phyloP scores from a whole-genome alignment of 1,140 invertebrate genomes.

The Dendroctonus ponderosae region DNA sequence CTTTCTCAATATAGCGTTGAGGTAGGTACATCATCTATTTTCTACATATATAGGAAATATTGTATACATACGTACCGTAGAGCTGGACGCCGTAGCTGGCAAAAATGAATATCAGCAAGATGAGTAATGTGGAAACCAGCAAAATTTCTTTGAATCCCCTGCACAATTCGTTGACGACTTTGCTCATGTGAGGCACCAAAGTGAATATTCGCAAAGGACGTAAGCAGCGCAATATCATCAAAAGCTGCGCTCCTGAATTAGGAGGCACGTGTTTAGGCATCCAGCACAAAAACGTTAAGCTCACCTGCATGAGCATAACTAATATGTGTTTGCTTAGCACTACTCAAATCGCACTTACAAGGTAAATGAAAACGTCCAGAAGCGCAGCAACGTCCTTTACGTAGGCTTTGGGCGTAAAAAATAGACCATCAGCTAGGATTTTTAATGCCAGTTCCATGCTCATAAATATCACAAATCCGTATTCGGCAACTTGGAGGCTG shows the following conservation, averaged over 20 bases:
- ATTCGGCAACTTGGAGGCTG: constrained; percentile 91
- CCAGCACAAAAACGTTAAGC: constrained; percentile 92
- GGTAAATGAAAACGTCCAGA: constrained; percentile 96
- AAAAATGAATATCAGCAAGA: constrained; percentile 98
- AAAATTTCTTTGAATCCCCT: constrained; percentile 99
- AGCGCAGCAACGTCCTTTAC: constrained; percentile 96
- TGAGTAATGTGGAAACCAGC: constrained; percentile 93
- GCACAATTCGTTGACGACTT: constrained; percentile 98
- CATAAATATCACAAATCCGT: constrained; percentile 98
- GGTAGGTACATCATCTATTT: too few species aligned
- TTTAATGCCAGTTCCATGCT: constrained; percentile 94
- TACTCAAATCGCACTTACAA: constrained; percentile 61
- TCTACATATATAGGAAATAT: too few species aligned
- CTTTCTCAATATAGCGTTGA: too few species aligned
- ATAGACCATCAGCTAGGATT: constrained; percentile 94
- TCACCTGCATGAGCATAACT: constrained; percentile 62
- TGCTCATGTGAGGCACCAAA: constrained; percentile 97
- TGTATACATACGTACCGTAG: constrained; percentile 67
- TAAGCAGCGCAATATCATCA: constrained; percentile 96
- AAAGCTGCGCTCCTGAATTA: constrained; percentile 87
- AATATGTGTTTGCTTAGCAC: background rate
- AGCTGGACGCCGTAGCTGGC: constrained; percentile 98
- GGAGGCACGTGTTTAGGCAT: constrained; percentile 91
- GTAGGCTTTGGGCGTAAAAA: constrained; percentile 98
- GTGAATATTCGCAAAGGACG: constrained; percentile 96